These are phyloP conservation scores for Melozone crissalis DNA, from an alignment of 2,113 vertebrate genomes.

Conservation along the genomic window DNA sequence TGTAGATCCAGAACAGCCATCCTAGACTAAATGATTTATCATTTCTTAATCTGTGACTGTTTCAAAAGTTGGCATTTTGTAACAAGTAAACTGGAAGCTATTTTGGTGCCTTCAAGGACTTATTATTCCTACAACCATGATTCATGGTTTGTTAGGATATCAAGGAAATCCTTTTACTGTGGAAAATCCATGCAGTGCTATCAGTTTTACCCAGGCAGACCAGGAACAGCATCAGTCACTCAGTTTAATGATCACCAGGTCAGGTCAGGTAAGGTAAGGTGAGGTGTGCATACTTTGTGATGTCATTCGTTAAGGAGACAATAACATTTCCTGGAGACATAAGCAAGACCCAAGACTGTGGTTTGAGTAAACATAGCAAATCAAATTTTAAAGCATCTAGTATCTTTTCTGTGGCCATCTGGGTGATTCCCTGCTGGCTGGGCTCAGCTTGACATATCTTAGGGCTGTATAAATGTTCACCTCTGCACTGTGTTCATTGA, in stretches of 20 bases:
- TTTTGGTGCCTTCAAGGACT: neutral
- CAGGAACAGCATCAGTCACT: neutral
- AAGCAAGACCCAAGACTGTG: neutral
- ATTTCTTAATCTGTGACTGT: neutral
- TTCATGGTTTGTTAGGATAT: neutral
- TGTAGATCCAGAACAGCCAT: neutral
- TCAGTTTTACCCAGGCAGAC: neutral
- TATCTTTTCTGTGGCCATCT: neutral
- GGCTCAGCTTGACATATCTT: neutral
- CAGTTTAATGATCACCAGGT: neutral
- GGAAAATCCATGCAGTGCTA: neutral
- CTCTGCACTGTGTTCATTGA: neutral
- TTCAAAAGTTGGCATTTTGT: neutral
- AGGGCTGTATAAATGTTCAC: neutral
- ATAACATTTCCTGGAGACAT: neutral
- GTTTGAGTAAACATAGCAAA: neutral
- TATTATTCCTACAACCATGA: neutral
- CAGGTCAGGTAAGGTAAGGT: fast-evolving
- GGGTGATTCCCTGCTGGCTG: neutral
- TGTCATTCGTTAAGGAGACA: neutral
- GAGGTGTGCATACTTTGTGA: neutral
- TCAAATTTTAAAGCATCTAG: neutral
- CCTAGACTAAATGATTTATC: neutral
- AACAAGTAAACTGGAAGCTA: neutral
- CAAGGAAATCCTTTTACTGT: neutral